Base-by-base conservation (phyloP, 2,888 invertebrate genomes). In the Parnassius apollo region DNA sequence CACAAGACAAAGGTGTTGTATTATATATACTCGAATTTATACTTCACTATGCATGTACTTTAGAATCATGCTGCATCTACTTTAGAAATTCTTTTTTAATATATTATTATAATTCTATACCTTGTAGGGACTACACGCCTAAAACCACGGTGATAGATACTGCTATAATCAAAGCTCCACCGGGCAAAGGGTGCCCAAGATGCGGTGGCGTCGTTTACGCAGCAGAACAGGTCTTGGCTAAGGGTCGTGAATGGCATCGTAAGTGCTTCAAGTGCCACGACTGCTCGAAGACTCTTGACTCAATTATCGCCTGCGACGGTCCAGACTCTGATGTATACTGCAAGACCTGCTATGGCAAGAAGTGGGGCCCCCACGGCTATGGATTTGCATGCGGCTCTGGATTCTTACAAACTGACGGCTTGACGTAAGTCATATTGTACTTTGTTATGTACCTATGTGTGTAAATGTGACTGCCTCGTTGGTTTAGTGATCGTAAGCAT, bases 281-380 rank as follows among this genome's bases (percentile, higher is more conserved):
- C 83, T 99, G 99, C 90, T 96, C 95, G 75, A 98, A 98, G 88
- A 96, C 98, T 67, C 93, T 99, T 75, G 99, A 99, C 84, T 98
- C 98, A 59, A 98, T 98, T 82, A 98, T 96, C 77, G 98, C 98
- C 73, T 98, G 98, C 80, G 98, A 98, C 81, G 97, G 97, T 55
- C 98, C 98, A 60, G 97, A 98, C 77, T 94, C 94, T 68, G 97
- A 98, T 74, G 96, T 99, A 68, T 99, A 97, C 91, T 99, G 99
- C 93, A 98, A 97, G 91, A 97, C 97, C 78, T 99, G 99, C 91
- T 98, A 99, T 86, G 98, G 98, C 78, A 98, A 98, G 92, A 98
- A 97, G 88, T 98, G 96, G 96, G 99, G 98, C 76, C 98, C 98
- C 60, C 98, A 98, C 85, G 98, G 98, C 66, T 98, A 98, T 81